These are phyloP conservation scores for Chymomyza fuscimana DNA, from an alignment of 2,888 invertebrate species.

Conservation along the genomic window DNA sequence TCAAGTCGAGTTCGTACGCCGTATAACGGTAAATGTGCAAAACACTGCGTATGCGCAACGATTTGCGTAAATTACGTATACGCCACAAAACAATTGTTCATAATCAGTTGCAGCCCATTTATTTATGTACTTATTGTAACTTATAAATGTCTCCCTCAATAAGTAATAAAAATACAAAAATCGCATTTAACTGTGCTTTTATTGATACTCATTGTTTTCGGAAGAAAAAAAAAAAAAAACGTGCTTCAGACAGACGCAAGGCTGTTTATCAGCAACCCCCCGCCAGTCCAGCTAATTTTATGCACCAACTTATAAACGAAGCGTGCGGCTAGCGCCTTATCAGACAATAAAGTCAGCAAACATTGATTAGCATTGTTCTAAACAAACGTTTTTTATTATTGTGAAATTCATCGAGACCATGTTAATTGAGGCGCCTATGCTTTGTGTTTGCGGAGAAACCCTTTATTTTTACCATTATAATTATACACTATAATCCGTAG, in stretches of 20 bases:
- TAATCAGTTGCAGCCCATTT: neutral
- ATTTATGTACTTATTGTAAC: neutral
- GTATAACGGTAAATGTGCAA: constrained; percentile 44
- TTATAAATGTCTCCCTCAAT: constrained; percentile 16
- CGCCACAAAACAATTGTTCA: neutral
- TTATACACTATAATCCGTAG: no score
- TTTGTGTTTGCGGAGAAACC: constrained; percentile 19
- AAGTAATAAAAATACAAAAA: constrained; percentile 20
- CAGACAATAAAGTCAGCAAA: neutral
- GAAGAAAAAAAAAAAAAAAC: constrained; percentile 32
- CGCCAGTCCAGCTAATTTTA: no score
- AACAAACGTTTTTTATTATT: constrained; percentile 43
- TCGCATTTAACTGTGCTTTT: constrained; percentile 46
- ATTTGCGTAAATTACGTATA: constrained; percentile 47
- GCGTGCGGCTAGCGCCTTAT: neutral
- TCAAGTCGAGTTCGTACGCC: neutral
- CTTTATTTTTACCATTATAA: no score
- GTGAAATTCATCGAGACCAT: constrained; percentile 60
- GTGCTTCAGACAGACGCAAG: constrained; percentile 35
- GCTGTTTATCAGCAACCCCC: neutral
- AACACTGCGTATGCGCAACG: constrained; percentile 52
- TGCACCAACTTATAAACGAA: neutral
- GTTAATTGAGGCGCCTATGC: constrained; percentile 46
- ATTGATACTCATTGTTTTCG: constrained; percentile 35
- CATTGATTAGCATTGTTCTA: constrained; percentile 1